A percentile compares a stretch with the other conserved stretches of the same genome.
These are phyloP conservation scores for Passerculus sandwichensis DNA, from an alignment of 2,797 vertebrate genomes.

Conservation along the genomic window DNA sequence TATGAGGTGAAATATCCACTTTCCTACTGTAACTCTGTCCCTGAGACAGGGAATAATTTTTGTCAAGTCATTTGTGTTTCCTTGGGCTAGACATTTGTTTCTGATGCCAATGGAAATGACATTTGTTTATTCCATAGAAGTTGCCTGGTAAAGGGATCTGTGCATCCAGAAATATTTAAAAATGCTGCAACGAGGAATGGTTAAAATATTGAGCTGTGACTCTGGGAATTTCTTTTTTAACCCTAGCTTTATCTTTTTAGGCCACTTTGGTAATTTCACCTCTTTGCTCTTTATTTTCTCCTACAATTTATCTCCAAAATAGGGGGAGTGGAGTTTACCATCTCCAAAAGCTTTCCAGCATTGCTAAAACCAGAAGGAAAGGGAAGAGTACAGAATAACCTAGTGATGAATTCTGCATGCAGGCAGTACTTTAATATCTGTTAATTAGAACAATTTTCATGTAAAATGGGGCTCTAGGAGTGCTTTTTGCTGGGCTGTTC, in stretches of 20 bases:
- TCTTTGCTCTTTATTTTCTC: neutral
- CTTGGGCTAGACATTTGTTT: neutral
- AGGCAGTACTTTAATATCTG: neutral
- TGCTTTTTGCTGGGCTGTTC: neutral
- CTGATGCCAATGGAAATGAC: neutral
- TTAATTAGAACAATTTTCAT: neutral
- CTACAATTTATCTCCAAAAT: neutral
- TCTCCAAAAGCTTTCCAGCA: neutral
- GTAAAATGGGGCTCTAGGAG: neutral
- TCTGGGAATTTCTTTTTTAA: neutral
- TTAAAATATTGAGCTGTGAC: neutral
- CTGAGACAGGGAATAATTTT: neutral
- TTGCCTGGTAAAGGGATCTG: neutral
- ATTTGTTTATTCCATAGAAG: neutral
- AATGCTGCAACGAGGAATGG: neutral
- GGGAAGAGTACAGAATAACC: neutral
- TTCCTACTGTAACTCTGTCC: neutral
- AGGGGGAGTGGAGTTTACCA: rapidly evolving
- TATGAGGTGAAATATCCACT: neutral
- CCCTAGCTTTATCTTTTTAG: neutral
- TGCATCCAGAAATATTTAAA: neutral
- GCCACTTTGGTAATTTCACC: neutral
- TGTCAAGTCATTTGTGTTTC: neutral
- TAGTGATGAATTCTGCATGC: neutral
- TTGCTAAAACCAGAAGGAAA: neutral